These are phyloP conservation scores for Sebastes dallii DNA, from an alignment of 2,797 vertebrate species.

Conservation along the genomic window DNA sequence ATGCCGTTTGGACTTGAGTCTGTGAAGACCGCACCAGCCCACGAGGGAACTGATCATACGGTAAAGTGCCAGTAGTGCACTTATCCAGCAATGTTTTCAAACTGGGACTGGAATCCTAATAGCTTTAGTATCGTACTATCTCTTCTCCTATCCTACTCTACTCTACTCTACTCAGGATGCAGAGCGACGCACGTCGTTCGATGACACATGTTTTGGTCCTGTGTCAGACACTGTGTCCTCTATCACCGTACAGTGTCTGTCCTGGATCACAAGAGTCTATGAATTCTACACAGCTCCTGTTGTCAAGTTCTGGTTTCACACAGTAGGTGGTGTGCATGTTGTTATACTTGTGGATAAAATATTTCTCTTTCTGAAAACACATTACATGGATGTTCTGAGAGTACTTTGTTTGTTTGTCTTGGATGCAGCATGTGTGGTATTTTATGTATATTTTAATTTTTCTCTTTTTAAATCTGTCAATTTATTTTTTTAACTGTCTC, in stretches of 20 bases:
- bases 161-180: constrained; percentile 76
- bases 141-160: neutral
- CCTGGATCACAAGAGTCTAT: constrained; percentile 86
- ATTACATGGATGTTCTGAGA: neutral
- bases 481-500: neutral
- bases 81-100: neutral
- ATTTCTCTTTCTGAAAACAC: neutral
- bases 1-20: constrained; percentile 85
- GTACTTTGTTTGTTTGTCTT: neutral
- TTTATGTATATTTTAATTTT: neutral
- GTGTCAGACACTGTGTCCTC: constrained; percentile 54
- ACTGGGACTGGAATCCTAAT: neutral
- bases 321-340: constrained; percentile 78
- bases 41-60: constrained; percentile 29
- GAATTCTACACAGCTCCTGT: constrained; percentile 97
- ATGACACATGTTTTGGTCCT: constrained; percentile 41
- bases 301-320: constrained; percentile 99
- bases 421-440: neutral
- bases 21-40: constrained; percentile 67
- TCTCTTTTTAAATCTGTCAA: neutral
- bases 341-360: neutral
- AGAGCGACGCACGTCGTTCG: constrained; percentile 80
- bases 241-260: constrained; percentile 64
- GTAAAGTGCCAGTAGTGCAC: constrained; percentile 39
- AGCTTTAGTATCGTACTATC: neutral